Conservation (phyloP, 2,888 invertebrate species). For the Xestia sexstrigata region DNA sequence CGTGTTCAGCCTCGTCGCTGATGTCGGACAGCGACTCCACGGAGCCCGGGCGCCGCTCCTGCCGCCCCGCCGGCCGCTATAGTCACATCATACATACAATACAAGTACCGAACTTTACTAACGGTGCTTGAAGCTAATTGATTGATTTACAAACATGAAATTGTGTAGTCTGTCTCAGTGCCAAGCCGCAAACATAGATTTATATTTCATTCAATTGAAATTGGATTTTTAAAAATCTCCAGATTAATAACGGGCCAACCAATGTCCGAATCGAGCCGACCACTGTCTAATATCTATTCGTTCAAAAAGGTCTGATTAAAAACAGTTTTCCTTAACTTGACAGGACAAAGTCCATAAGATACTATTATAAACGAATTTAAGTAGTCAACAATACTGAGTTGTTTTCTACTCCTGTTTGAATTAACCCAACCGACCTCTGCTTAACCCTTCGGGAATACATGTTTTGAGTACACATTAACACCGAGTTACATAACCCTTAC, state of each 20-base stretch:
- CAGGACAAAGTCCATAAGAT: neutral
- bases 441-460: neutral
- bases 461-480: neutral
- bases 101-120: neutral
- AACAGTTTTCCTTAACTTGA: neutral
- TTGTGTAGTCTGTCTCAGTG: conserved; percentile 3
- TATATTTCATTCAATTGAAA: neutral
- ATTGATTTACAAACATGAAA: neutral
- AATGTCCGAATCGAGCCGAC: neutral
- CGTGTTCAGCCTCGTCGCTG: conserved; percentile 80
- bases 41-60: conserved; percentile 74
- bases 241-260: neutral
- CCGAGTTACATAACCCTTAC: conserved; percentile 26
- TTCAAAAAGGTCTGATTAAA: neutral
- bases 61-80: conserved; percentile 72
- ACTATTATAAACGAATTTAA: neutral
- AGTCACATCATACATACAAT: conserved; percentile 7
- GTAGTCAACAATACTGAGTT: neutral
- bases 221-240: neutral
- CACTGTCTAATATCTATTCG: neutral
- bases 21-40: conserved; percentile 83
- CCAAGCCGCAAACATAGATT: conserved; percentile 8
- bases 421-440: neutral
- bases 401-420: neutral
- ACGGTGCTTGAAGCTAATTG: conserved; percentile 2